These are phyloP conservation scores for Chloroclystis v-ata DNA, from an alignment of 2,888 invertebrate genomes.

Conservation along the genomic window DNA sequence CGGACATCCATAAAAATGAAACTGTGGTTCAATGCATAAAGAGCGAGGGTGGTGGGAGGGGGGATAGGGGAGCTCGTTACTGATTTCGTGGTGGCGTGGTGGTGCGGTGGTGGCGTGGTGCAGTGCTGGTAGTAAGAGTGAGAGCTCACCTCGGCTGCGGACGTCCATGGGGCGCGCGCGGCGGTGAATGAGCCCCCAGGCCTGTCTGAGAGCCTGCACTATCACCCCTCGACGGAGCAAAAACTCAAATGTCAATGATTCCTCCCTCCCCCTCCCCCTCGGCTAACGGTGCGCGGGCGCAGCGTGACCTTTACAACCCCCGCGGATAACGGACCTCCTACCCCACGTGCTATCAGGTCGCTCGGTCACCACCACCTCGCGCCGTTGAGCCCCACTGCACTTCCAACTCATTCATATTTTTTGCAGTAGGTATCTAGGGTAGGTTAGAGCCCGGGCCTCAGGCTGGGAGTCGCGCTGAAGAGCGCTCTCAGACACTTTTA, in stretches of 20 bases:
- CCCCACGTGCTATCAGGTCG: not conserved
- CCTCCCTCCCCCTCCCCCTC: constrained; percentile 23
- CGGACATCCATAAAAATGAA: constrained; percentile 4
- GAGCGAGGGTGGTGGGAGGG: not conserved
- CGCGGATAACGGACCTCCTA: constrained; percentile 5
- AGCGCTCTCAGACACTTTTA: too few species aligned
- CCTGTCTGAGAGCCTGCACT: constrained; percentile 41
- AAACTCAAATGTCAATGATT: constrained; percentile 60
- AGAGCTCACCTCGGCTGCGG: constrained; percentile 55
- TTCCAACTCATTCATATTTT: not conserved
- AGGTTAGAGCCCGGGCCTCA: too few species aligned
- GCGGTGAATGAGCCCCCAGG: constrained; percentile 29
- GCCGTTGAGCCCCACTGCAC: not conserved
- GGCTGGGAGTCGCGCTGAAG: too few species aligned
- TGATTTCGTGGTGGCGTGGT: constrained; percentile 7
- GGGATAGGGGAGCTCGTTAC: constrained; percentile 6
- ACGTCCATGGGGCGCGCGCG: constrained; percentile 15
- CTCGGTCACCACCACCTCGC: not conserved
- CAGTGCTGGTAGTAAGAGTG: not conserved
- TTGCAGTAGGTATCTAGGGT: too few species aligned
- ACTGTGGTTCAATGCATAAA: not conserved
- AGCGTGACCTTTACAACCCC: constrained; percentile 34
- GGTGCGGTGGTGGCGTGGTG: not conserved
- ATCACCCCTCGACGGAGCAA: constrained; percentile 44
- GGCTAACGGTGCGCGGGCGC: constrained; percentile 37